Base-by-base conservation (phyloP, 1,140 invertebrate genomes). In the Adelges cooleyi region DNA sequence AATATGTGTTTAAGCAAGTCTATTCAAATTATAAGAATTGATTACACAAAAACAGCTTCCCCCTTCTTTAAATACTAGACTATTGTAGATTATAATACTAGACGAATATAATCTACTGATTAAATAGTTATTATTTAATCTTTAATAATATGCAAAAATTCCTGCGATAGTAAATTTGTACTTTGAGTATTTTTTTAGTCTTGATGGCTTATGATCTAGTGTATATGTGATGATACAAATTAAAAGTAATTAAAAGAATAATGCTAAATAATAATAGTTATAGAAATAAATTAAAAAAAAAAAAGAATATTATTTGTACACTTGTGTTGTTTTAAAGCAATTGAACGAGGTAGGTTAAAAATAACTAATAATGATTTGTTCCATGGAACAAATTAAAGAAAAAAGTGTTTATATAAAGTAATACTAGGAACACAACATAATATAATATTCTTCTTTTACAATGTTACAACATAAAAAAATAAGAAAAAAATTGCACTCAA, bases 401-500 rank as follows among this genome's bases (percentile, higher is more conserved):
- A 33, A n/a, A n/a, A n/a, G n/a, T n/a, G n/a, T n/a, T n/a, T n/a
- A n/a, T n/a, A 59, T 17, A 59, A 44, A 59, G 38, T 59, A 59
- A n/a, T n/a, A 59, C 53, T 59, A 59, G 53, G 53, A 59, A 59
- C 53, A 59, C 40, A 40, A 44, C 38, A 10, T 56, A 59, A 18
- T 25, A 25, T n/a, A n/a, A n/a, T n/a, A 22, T 44, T 59, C 44
- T 38, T 42, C 44, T 42, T 44, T 42, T 59, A 59, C 52, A 54
- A 40, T 42, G 53, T 59, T 59, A 59, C 38, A 59, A 18, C 44
- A 42, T 27, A 27, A 17, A n/a, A 59, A 59, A 44, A 59, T 59
- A 59, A 40, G 53, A 59, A 59, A n/a, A n/a, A 59, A 59, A 59
- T 59, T 59, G 53, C 53, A 59, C 53, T 59, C 53, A 59, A 42